These are phyloP conservation scores for Stenoptilia bipunctidactyla DNA, from an alignment of 2,888 invertebrate genomes.

Conservation along the genomic window DNA sequence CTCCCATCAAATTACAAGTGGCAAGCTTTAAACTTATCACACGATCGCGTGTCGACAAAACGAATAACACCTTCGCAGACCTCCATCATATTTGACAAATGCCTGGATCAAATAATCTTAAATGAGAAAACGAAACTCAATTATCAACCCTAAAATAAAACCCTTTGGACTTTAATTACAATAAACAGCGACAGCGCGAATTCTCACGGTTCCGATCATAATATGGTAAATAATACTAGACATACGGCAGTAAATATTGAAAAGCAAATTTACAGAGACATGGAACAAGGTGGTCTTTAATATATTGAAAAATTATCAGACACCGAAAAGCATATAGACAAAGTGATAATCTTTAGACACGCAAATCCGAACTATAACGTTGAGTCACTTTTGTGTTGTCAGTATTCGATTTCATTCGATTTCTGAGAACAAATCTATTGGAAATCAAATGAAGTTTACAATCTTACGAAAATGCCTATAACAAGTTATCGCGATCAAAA, in stretches of 20 bases:
- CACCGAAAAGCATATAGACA: not conserved
- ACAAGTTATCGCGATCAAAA: slow-evolving; percentile 33
- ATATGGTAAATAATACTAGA: slow-evolving; percentile 35
- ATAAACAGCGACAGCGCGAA: slow-evolving; percentile 14
- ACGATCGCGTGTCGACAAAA: slow-evolving; percentile 54
- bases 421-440: slow-evolving; percentile 39
- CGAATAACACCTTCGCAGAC: slow-evolving; percentile 47
- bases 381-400: slow-evolving; percentile 42
- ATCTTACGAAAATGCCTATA: slow-evolving; percentile 38
- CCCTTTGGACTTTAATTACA: not conserved
- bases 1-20: slow-evolving; percentile 55
- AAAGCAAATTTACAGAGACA: slow-evolving; percentile 21
- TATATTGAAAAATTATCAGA: not conserved
- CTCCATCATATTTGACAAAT: slow-evolving; percentile 55
- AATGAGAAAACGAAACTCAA: slow-evolving; percentile 17
- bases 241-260: slow-evolving; percentile 26
- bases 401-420: slow-evolving; percentile 51
- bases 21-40: slow-evolving; percentile 44
- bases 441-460: slow-evolving; percentile 46
- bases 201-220: slow-evolving; percentile 29
- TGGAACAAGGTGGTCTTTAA: slow-evolving; percentile 14
- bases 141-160: not conserved
- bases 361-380: slow-evolving; percentile 38
- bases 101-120: slow-evolving; percentile 44
- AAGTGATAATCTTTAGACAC: slow-evolving; percentile 11